Percentiles rank a stretch among this genome's conserved stretches.
Conservation (phyloP, 2,797 vertebrate species). For the Argya squamiceps region DNA sequence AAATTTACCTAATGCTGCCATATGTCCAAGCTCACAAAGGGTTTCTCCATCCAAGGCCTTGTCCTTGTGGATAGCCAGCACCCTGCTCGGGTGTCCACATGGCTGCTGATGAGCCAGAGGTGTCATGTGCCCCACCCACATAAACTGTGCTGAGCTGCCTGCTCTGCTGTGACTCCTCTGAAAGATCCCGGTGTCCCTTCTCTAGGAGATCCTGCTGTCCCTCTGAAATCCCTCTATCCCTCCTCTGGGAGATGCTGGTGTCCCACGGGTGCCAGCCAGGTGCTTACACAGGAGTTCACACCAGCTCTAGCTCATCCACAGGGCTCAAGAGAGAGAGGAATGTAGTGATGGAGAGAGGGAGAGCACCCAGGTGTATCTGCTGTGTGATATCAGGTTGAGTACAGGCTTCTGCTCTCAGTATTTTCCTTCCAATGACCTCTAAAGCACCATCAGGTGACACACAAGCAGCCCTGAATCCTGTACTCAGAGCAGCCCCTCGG, state of each 20-base stretch:
- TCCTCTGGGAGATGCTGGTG: neutral
- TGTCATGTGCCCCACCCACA: accelerated
- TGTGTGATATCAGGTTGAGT: neutral
- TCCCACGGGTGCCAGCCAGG: neutral
- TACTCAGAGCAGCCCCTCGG: neutral
- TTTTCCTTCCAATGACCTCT: neutral
- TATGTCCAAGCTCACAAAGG: neutral
- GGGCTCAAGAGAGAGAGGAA: neutral
- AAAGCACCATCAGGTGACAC: neutral
- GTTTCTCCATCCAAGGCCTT: neutral
- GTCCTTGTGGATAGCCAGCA: neutral
- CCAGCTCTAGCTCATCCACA: neutral
- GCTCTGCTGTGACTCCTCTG: neutral
- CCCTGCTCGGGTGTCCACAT: neutral
- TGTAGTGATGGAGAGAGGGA: neutral
- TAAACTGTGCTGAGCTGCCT: neutral
- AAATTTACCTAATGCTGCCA: neutral
- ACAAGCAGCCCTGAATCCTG: neutral
- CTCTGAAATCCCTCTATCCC: neutral
- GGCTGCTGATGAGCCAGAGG: neutral
- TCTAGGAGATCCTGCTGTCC: neutral
- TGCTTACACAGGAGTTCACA: neutral
- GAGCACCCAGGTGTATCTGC: neutral
- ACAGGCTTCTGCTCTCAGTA: neutral
- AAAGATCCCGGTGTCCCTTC: neutral